Evolutionary conservation across 2,797 vertebrate species (phyloP), one percentile per base, ranked within the genome.

Genomic region (Amblyopsis hoosieri): DNA sequence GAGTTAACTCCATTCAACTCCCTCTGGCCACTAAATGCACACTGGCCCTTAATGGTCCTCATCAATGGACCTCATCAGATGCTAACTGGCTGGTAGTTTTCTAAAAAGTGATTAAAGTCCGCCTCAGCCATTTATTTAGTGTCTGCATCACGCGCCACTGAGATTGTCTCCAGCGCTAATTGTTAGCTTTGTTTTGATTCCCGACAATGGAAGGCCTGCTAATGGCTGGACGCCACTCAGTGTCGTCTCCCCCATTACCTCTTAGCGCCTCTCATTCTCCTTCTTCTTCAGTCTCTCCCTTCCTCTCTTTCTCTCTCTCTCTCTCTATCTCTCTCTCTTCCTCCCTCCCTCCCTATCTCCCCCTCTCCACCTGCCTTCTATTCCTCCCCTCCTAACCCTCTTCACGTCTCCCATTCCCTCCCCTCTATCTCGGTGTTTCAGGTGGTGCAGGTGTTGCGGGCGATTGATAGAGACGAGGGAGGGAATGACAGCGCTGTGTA

Each of bases 401-500:
- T 90, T 79, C 85, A 71, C 82, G 64, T 46, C 48, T 61, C 67
- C 53, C 78, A 6, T 19, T 6, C 31, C 17, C 9, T 13, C 54
- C 54, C 23, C 47, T 47, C 31, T 17, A 2, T 45, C 52, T 12
- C 42, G 17, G 64, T 66, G 55, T 81, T 90, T 85, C 90, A 97
- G 94, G 90, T 96, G 87, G 95, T 97, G 86, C 95, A 96, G 90
- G 92, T 95, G 83, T 89, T 96, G 84, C 88, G 89, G 66, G 94
- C 94, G 53, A 91, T 95, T 85, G 96, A 97, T 91, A 92, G 90
- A 90, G 95, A 97, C 62, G 93, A 95, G 76, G 92, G 86, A 7
- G 94, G 94, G 62, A 94, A 94, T 72, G 92, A 93, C 80, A 95
- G 93, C 86, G 85, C 88, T 0, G 92, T 97, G 83, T 94, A 94